Evolutionary conservation across 2,113 vertebrate genomes (phyloP), one percentile per base, ranked within the genome.

Genomic region (Nipponia nippon): DNA sequence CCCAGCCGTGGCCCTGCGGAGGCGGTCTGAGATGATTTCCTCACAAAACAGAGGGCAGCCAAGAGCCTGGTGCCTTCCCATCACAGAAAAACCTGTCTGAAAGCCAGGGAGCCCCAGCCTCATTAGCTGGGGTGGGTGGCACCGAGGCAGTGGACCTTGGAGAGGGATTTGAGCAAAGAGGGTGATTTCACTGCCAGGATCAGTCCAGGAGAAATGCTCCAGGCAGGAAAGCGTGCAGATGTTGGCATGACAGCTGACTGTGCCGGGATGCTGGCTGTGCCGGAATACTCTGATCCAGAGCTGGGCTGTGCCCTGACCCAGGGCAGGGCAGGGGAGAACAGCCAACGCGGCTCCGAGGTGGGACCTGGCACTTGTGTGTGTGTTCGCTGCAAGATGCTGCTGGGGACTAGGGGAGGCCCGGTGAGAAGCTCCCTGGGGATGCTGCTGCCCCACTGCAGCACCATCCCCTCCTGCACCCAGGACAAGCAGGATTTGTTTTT

Each of bases 401-500:
- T 38, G 84, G 52, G 44, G n/a, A 11, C 47, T 14, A 17, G 29
- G n/a, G 30, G 40, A 17, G 46, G 30, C 46, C 13, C 0, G 3
- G 27, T 2, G 26, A 47, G 44, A 47, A 44, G n/a, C 20, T 61
- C 15, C 20, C 53, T 10, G 34, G 72, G 47, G 53, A 32, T 20
- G 49, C 62, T 83, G 79, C 67, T 71, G 77, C 77, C 52, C 32
- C 1, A 5, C 59, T 36, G 62, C 13, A 16, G 62, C 75, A 44
- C 40, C 23, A 3, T 77, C 23, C 30, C 63, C 25, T 50, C 29
- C 67, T 72, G 63, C 40, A 50, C 59, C 40, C 73, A 40, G 78
- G 44, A 59, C 77, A 50, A 77, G 56, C 91, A 93, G 65, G 69
- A 76, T 95, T 46, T 84, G 76, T 6, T 25, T 86, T 78, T 86